Conservation (phyloP, 2,113 vertebrate species). For the Solea solea region DNA sequence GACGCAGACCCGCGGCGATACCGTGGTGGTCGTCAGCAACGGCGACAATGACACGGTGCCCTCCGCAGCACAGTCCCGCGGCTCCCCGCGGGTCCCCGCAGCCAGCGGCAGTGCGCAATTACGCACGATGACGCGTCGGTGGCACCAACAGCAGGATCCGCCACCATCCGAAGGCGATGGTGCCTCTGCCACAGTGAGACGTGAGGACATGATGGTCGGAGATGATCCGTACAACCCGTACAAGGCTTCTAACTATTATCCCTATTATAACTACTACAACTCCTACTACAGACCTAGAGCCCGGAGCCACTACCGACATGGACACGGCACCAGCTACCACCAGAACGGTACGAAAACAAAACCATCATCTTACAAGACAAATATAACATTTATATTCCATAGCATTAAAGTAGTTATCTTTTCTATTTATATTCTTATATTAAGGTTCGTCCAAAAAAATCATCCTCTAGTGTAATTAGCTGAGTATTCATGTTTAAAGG, state of each 20-base stretch:
- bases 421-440: too few species aligned
- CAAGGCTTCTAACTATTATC: slow-evolving; percentile 89
- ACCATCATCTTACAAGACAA: not conserved
- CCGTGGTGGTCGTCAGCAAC: slow-evolving; percentile 70
- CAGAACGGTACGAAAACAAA: slow-evolving; percentile 84
- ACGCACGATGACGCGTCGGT: slow-evolving; percentile 48
- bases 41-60: slow-evolving; percentile 60
- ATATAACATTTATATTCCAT: too few species aligned
- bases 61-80: not conserved
- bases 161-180: not conserved
- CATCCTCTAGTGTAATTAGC: too few species aligned
- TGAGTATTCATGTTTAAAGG: too few species aligned
- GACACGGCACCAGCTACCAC: slow-evolving; percentile 88
- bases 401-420: too few species aligned
- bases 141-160: slow-evolving; percentile 25
- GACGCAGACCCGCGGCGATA: slow-evolving; percentile 17
- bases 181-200: slow-evolving; percentile 31
- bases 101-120: slow-evolving; percentile 48
- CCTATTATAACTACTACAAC: slow-evolving; percentile 95
- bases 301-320: slow-evolving; percentile 78
- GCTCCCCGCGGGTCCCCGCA: slow-evolving; percentile 55
- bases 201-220: slow-evolving; percentile 87
- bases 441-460: too few species aligned
- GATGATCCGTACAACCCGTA: slow-evolving; percentile 93
- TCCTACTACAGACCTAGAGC: slow-evolving; percentile 87